Evolutionary conservation across 2,797 vertebrate species (phyloP), one percentile per base, ranked within the genome.

Genomic region (Margarornis squamiger): DNA sequence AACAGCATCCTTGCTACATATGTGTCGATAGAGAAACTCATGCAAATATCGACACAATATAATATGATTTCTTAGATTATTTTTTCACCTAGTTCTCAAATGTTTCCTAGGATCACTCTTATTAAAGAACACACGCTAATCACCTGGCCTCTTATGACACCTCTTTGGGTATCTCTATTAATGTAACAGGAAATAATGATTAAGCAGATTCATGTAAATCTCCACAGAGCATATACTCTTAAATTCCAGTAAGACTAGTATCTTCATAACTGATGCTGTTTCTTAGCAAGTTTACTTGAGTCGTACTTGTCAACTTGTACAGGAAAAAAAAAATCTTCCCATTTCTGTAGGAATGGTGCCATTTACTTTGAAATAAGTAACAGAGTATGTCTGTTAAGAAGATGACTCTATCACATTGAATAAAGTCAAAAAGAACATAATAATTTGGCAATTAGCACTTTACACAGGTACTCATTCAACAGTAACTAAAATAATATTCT

Each of bases 141-240:
- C 66, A 12, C 14, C 34, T 39, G 10, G 12, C 17, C 16, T 52
- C 81, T 63, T 58, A 83, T 23, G 12, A 68, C 51, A 52, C 77
- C 94, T 75, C 65, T 92, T 95, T 92, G 39, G 36, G 55, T 95
- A 92, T 77, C 14, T 14, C 61, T 86, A 94, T 81, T 63, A 93
- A 61, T 70, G 32, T 82, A 72, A 73, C 26, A 61, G 68, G 89
- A 92, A 83, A 94, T 72, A 76, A 48, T 62, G 38, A 55, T 72
- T 84, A 59, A 75, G 91, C 92, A 90, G 52, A 61, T 52, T 54
- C 61, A 24, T 30, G 41, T 38, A 68, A 67, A 70, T 39, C 62
- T 87, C 65, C 71, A 85, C 36, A 55, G 48, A 46, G 21, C 36
- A 84, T 21, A 58, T 23, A 38, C 7, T 68, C 68, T 32, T 70